Conservation (phyloP, 1,140 invertebrate genomes). For the Holotrichia oblita region DNA sequence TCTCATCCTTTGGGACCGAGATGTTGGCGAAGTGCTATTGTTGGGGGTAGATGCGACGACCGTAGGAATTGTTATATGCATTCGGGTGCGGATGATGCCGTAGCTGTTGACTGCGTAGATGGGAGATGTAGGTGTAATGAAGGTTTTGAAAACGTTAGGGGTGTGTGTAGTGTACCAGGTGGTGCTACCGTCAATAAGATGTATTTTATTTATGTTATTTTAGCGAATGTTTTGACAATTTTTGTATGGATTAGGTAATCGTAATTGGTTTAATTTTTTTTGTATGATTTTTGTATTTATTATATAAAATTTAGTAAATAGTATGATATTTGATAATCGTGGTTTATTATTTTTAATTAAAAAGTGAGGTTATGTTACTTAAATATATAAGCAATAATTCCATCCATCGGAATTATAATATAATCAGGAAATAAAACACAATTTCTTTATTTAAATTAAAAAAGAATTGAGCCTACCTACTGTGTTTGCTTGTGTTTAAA, state of each 20-base stretch:
- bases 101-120: background rate
- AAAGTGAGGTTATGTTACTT: too few relatives aligned
- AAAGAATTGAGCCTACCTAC: too few relatives aligned
- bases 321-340: too few relatives aligned
- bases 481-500: too few relatives aligned
- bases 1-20: constrained; percentile 23
- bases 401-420: too few relatives aligned
- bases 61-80: background rate
- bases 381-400: too few relatives aligned
- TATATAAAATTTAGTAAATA: background rate
- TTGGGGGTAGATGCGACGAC: background rate
- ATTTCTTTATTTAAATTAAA: too few relatives aligned
- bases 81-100: background rate
- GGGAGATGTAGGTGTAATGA: background rate
- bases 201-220: background rate
- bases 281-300: constrained; percentile 7
- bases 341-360: too few relatives aligned
- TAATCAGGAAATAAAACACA: too few relatives aligned
- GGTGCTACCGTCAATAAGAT: background rate
- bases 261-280: background rate
- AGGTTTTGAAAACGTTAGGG: background rate
- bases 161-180: background rate
- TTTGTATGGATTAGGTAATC: background rate
- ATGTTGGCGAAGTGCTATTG: background rate
- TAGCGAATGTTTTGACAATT: background rate